Evolutionary conservation across 2,113 vertebrate genomes (phyloP).

Genomic region (Zosterops lateralis): DNA sequence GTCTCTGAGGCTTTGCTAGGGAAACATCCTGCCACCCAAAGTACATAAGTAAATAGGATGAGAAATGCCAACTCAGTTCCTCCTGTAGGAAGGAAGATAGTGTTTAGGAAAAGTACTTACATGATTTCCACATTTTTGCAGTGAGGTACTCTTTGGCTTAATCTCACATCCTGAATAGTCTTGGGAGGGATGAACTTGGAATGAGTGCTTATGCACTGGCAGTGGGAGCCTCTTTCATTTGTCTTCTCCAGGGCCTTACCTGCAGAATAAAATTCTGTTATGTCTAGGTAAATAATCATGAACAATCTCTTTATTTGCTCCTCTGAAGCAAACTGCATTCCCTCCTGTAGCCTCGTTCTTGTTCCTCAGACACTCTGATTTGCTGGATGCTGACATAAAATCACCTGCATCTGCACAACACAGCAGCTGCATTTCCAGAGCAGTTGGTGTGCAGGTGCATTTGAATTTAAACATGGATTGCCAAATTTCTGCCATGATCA

Average conservation of each 20-base stretch:
- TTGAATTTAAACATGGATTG: neutral
- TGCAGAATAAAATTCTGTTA: neutral
- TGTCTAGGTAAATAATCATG: neutral
- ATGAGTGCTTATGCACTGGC: conserved; percentile 77
- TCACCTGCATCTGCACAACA: neutral
- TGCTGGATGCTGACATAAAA: neutral
- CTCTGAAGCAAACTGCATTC: neutral
- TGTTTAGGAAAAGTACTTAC: conserved; percentile 66
- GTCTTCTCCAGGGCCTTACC: conserved; percentile 49
- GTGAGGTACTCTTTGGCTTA: conserved; percentile 75
- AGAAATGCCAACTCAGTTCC: neutral
- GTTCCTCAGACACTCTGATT: neutral
- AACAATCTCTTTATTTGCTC: neutral
- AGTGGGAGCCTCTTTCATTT: conserved; percentile 67
- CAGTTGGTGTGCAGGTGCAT: neutral
- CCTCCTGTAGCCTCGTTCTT: neutral
- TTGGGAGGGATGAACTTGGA: conserved; percentile 68
- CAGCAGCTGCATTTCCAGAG: neutral
- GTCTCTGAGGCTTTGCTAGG: neutral
- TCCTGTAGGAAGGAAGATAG: neutral
- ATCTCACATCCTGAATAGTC: conserved; percentile 69
- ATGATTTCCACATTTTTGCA: conserved; percentile 83
- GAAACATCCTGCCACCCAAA: neutral
- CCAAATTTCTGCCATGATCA: neutral
- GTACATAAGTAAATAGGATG: neutral